Conservation (phyloP, 2,113 vertebrate genomes). For the Limanda limanda region DNA sequence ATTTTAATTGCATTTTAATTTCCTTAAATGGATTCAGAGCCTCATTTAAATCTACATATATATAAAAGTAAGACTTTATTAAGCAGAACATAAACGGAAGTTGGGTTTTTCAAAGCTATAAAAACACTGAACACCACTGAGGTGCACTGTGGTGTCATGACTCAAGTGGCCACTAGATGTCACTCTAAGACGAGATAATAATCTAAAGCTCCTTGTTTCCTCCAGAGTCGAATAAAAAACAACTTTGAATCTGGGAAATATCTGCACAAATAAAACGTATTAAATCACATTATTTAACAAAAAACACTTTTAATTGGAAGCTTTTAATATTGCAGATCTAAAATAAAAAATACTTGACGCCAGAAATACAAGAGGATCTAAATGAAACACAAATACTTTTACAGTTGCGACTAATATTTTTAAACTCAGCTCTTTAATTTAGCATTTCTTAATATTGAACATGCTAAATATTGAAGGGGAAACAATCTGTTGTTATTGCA, state of each 20-base stretch:
- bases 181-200: conserved; percentile 72
- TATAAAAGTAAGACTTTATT: neutral
- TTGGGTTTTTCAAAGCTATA: neutral
- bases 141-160: neutral
- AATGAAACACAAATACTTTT: neutral
- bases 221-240: neutral
- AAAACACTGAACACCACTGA: neutral
- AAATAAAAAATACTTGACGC: neutral
- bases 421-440: neutral
- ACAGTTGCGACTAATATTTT: neutral
- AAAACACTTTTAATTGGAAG: neutral
- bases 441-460: neutral
- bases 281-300: neutral
- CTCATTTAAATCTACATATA: too few relatives aligned
- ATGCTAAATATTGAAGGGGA: neutral
- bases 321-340: neutral
- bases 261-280: neutral
- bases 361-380: too few relatives aligned
- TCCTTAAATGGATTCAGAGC: neutral
- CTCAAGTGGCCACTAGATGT: conserved; percentile 77
- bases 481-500: conserved; percentile 6
- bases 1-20: neutral
- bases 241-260: neutral
- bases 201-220: neutral
- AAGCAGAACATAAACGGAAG: neutral